Evolutionary conservation across 2,113 vertebrate species (phyloP).

Genomic region (Syrmaticus mikado): DNA sequence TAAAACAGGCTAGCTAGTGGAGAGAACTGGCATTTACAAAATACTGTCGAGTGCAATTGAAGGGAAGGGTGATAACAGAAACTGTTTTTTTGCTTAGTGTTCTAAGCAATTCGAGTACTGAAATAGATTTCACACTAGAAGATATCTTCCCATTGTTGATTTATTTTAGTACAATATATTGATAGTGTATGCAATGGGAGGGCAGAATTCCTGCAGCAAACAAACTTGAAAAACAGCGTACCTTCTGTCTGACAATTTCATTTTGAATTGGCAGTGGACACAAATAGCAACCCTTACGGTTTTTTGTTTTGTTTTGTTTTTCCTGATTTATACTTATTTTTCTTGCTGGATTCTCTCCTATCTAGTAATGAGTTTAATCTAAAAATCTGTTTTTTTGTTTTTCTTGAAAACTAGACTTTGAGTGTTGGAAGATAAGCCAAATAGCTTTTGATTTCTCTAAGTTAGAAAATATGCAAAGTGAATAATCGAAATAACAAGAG

Average conservation of each 20-base stretch:
- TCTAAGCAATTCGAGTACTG: background rate
- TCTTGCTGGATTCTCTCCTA: background rate
- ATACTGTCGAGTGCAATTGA: background rate
- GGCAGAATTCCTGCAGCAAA: background rate
- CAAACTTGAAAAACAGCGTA: background rate
- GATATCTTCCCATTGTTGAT: background rate
- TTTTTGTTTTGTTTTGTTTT: background rate
- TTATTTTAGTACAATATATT: background rate
- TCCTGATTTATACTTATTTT: background rate
- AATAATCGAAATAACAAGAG: background rate
- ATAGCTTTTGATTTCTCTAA: background rate
- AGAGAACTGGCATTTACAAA: background rate
- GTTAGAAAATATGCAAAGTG: background rate
- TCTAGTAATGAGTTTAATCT: background rate
- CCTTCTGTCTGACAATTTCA: background rate
- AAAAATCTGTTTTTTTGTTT: background rate
- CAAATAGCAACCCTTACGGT: rapidly evolving
- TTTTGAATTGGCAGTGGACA: background rate
- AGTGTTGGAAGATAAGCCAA: background rate
- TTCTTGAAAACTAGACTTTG: background rate
- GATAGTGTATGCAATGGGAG: background rate
- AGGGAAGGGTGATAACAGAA: background rate
- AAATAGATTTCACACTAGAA: background rate
- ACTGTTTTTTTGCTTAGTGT: background rate
- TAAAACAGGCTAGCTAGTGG: background rate